A percentile compares a stretch with the other conserved stretches of the same genome.
phyloP scores from a whole-genome alignment of 1,140 invertebrate genomes.

The Piezodorus guildinii region DNA sequence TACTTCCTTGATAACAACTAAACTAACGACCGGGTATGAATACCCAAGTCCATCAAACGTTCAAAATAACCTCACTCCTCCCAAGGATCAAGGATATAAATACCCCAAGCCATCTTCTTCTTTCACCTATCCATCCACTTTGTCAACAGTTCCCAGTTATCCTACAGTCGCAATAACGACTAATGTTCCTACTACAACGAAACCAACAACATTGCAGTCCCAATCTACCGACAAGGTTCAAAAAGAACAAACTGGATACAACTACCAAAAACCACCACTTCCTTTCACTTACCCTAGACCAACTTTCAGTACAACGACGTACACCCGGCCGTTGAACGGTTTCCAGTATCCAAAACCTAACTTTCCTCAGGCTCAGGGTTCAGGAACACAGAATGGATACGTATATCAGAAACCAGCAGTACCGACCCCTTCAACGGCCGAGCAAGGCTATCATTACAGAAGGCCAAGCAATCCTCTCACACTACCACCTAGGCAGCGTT shows the following conservation, averaged over 20 bases:
- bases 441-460: too few species aligned
- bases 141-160: not conserved
- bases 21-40: not conserved
- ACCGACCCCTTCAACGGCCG: too few species aligned
- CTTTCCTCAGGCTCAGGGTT: too few species aligned
- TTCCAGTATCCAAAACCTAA: too few species aligned
- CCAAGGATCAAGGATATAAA: not conserved
- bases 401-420: too few species aligned
- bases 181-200: not conserved
- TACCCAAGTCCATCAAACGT: constrained; percentile 8
- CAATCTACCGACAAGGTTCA: not conserved
- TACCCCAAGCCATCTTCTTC: constrained; percentile 10
- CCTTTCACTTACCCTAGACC: not conserved
- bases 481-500: too few species aligned
- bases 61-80: not conserved
- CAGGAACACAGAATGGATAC: too few species aligned
- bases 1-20: not conserved
- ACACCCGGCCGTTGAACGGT: too few species aligned
- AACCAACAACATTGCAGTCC: not conserved
- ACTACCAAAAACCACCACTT: not conserved
- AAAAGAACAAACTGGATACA: not conserved
- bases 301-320: too few species aligned
- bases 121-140: not conserved
- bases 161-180: not conserved
- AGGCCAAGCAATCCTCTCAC: too few species aligned